Conservation (phyloP, 2,888 invertebrate species). For the Xylota sylvarum region DNA sequence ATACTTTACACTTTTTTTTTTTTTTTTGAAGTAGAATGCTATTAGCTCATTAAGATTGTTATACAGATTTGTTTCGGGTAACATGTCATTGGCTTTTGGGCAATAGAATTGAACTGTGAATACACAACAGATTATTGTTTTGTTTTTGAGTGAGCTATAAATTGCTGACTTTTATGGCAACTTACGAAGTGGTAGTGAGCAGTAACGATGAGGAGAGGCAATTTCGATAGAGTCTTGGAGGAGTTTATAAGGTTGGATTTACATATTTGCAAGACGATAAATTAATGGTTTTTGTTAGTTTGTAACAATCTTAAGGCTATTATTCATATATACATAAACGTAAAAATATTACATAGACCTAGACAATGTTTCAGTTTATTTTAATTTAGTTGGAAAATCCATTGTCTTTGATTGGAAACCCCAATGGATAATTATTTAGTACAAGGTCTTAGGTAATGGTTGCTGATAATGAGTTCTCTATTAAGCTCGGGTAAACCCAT, state of each 20-base stretch:
- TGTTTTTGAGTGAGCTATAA: slow-evolving; percentile 5
- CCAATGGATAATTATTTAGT: too few relatives aligned
- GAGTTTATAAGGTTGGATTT: slow-evolving; percentile 27
- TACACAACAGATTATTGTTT: neutral
- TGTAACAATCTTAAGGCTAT: too few relatives aligned
- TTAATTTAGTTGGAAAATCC: too few relatives aligned
- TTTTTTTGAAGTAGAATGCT: slow-evolving; percentile 20
- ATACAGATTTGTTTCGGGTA: slow-evolving; percentile 30
- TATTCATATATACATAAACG: too few relatives aligned
- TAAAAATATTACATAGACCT: too few relatives aligned
- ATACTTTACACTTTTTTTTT: slow-evolving; percentile 4
- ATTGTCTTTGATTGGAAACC: too few relatives aligned
- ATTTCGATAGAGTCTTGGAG: neutral
- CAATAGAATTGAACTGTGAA: neutral
- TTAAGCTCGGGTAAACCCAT: too few relatives aligned
- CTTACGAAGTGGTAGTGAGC: neutral
- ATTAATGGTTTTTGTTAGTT: too few relatives aligned
- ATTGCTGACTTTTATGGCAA: neutral
- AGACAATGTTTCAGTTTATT: too few relatives aligned
- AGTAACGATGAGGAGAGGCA: slow-evolving; percentile 18
- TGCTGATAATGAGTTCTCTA: too few relatives aligned
- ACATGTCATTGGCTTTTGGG: slow-evolving; percentile 12
- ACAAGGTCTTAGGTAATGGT: too few relatives aligned
- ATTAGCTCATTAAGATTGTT: slow-evolving; percentile 28
- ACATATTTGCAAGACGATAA: neutral